A percentile compares a stretch with the other conserved stretches of the same genome.
phyloP scores from a whole-genome alignment of 1,140 invertebrate species.

The Drosophila tani region DNA sequence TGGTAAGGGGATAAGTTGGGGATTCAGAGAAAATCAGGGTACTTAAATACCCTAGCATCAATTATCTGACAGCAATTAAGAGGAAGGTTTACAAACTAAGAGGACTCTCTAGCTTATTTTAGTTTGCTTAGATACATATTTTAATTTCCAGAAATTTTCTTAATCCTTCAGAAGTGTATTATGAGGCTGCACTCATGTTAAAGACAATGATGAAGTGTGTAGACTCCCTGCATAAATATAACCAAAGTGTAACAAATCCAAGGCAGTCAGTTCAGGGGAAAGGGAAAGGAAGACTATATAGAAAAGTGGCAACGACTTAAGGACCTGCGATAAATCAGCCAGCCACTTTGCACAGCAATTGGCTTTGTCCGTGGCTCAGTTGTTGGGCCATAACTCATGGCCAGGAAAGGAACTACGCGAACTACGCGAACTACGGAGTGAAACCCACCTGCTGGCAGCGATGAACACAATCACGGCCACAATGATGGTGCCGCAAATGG shows the following conservation, averaged over 20 bases:
- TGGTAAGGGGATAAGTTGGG: slow-evolving; percentile 1
- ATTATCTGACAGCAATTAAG: slow-evolving; percentile 8
- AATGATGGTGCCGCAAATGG: slow-evolving; percentile 96
- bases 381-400: slow-evolving; percentile 40
- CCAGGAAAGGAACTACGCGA: not conserved
- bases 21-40: not conserved
- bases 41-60: slow-evolving; percentile 15
- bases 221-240: slow-evolving; percentile 27
- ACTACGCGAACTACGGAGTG: not conserved
- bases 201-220: slow-evolving; percentile 31
- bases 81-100: not conserved
- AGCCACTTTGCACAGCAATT: slow-evolving; percentile 48
- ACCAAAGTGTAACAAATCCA: slow-evolving; percentile 32
- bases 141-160: not conserved
- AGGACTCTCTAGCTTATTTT: not conserved
- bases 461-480: slow-evolving; percentile 95
- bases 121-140: not conserved
- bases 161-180: slow-evolving; percentile 13
- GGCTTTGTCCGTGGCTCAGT: slow-evolving; percentile 47
- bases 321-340: slow-evolving; percentile 56
- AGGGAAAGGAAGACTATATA: slow-evolving; percentile 19
- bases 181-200: slow-evolving; percentile 3
- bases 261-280: not conserved
- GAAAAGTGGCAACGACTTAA: slow-evolving; percentile 47
- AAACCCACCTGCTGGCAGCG: slow-evolving; percentile 89